Conservation (phyloP, 2,797 vertebrate species). For the Synaphobranchus kaupii region DNA sequence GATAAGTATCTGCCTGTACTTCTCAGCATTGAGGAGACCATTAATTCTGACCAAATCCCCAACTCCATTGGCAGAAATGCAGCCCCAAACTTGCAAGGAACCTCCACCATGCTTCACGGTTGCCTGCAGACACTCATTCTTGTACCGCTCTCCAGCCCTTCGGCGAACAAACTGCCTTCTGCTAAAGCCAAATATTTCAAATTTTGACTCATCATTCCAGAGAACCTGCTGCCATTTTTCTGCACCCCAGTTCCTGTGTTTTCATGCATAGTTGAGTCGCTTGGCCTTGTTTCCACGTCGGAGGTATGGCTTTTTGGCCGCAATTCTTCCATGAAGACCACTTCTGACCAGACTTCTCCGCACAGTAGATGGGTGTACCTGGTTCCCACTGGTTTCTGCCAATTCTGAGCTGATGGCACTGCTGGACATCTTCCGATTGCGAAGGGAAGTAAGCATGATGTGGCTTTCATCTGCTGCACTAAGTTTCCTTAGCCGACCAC, state of each 20-base stretch:
- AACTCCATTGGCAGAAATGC: too few species aligned
- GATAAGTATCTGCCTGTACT: too few species aligned
- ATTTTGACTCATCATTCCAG: too few species aligned
- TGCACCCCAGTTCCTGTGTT: constrained; percentile 43
- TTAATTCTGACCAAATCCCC: too few species aligned
- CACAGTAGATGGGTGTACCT: too few species aligned
- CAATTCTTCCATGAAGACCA: too few species aligned
- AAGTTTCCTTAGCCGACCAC: constrained; percentile 47
- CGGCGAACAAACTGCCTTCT: constrained; percentile 48
- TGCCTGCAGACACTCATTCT: constrained; percentile 34
- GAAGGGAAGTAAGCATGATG: constrained; percentile 11
- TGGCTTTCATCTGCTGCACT: constrained; percentile 33
- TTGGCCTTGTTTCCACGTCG: constrained; percentile 39
- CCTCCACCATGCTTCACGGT: too few species aligned
- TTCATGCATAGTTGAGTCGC: constrained; percentile 38
- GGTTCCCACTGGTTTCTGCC: constrained; percentile 35
- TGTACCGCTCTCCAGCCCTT: constrained; percentile 46
- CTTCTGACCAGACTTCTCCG: too few species aligned
- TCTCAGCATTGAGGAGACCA: too few species aligned
- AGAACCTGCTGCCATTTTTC: too few species aligned
- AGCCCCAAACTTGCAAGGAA: too few species aligned
- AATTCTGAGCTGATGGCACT: constrained; percentile 39
- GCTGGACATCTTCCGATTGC: constrained; percentile 26
- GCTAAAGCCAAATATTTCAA: constrained; percentile 43
- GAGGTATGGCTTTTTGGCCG: constrained; percentile 25